Evolutionary conservation across 1,140 invertebrate species (phyloP).

Genomic region (Euborellia annulipes): DNA sequence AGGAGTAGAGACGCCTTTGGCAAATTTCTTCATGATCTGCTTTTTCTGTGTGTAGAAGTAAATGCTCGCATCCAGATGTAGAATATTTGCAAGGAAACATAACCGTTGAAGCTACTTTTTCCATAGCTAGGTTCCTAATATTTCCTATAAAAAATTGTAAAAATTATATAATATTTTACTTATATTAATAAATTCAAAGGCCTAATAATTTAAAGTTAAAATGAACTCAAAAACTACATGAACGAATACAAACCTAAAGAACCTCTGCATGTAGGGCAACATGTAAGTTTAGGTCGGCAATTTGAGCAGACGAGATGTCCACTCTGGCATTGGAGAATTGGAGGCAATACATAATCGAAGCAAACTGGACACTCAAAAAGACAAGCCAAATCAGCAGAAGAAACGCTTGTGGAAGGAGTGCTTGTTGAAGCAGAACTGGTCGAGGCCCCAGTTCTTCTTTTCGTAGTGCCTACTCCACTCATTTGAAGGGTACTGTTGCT

Average conservation of each 20-base stretch:
- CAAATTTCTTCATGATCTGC: conserved; percentile 96
- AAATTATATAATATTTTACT: not conserved
- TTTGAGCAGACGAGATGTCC: conserved; percentile 83
- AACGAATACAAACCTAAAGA: conserved; percentile 58
- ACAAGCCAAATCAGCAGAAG: conserved; percentile 78
- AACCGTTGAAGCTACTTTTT: conserved; percentile 94
- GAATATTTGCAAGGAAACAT: conserved; percentile 99
- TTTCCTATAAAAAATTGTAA: conserved; percentile 47
- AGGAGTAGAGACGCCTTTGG: conserved; percentile 92
- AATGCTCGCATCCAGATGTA: conserved; percentile 83
- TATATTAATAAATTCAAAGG: not conserved
- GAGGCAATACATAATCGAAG: conserved; percentile 98
- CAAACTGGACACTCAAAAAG: conserved; percentile 99
- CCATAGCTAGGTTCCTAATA: conserved; percentile 97
- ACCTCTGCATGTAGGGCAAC: conserved; percentile 94
- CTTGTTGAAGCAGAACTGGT: conserved; percentile 27
- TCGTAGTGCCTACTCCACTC: conserved; percentile 21
- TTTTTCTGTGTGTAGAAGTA: conserved; percentile 92
- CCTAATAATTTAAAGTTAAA: too few relatives aligned
- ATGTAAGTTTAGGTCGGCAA: conserved; percentile 89
- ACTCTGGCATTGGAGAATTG: conserved; percentile 78
- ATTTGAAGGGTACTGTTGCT: conserved; percentile 27
- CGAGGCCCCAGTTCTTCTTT: conserved; percentile 26
- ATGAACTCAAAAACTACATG: too few relatives aligned
- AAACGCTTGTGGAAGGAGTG: conserved; percentile 35